These are phyloP conservation scores for Drosophila ustulata DNA, from an alignment of 2,888 invertebrate species.

Conservation along the genomic window DNA sequence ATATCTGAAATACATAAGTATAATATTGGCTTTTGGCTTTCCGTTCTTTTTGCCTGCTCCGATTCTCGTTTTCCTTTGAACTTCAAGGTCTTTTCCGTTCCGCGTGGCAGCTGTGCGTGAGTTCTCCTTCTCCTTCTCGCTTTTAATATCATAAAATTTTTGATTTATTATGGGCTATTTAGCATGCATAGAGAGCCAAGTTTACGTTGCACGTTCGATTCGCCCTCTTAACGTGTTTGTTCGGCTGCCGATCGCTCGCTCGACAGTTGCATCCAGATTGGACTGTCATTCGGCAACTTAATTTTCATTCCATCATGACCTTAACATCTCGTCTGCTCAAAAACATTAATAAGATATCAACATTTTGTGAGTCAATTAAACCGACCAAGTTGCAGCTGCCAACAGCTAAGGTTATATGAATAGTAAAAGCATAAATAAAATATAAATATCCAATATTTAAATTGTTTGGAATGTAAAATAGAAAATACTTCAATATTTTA, in stretches of 20 bases:
- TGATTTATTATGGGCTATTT: slow-evolving; percentile 66
- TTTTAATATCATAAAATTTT: slow-evolving; percentile 47
- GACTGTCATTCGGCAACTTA: slow-evolving; percentile 20
- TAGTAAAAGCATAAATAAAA: too few species aligned
- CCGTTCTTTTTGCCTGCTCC: slow-evolving; percentile 40
- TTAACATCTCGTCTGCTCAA: neutral
- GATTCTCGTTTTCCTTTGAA: slow-evolving; percentile 68
- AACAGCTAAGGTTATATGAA: neutral
- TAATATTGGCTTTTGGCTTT: slow-evolving; percentile 52
- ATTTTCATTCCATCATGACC: neutral
- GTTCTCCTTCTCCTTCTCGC: slow-evolving; percentile 7
- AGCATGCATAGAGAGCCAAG: slow-evolving; percentile 33
- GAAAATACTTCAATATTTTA: too few species aligned
- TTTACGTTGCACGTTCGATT: slow-evolving; percentile 10
- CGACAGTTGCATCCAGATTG: slow-evolving; percentile 27
- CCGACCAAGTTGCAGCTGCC: neutral
- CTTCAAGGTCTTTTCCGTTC: slow-evolving; percentile 47
- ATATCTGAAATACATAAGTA: slow-evolving; percentile 37
- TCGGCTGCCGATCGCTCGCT: neutral
- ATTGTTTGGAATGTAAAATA: too few species aligned
- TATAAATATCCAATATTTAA: too few species aligned
- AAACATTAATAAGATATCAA: neutral
- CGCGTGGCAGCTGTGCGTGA: slow-evolving; percentile 36
- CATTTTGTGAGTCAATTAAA: neutral
- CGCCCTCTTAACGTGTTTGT: slow-evolving; percentile 29